Percentiles rank a stretch among this genome's conserved stretches.
These are phyloP conservation scores for Rhinogobius similis DNA, from an alignment of 2,113 vertebrate genomes.

Conservation along the genomic window DNA sequence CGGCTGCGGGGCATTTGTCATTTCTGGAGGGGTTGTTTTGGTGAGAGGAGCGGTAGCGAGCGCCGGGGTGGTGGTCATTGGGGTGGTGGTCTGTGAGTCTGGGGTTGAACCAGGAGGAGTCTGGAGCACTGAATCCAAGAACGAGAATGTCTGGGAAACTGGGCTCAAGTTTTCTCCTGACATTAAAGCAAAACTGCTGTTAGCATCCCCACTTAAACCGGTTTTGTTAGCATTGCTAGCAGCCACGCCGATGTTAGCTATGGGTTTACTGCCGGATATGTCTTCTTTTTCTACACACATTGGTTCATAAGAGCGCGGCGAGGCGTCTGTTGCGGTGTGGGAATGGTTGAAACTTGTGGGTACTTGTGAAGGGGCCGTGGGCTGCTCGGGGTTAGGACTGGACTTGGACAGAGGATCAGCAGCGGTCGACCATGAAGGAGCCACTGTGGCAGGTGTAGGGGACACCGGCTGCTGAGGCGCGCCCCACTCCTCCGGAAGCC, in stretches of 20 bases:
- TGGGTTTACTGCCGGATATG: slow-evolving; percentile 28
- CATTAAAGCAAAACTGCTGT: slow-evolving; percentile 50
- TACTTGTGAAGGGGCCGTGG: slow-evolving; percentile 40
- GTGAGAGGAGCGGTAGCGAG: slow-evolving; percentile 29
- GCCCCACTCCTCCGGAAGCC: slow-evolving; percentile 79
- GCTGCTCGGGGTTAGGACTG: slow-evolving; percentile 17
- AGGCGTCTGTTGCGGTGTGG: slow-evolving; percentile 34
- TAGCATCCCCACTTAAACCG: slow-evolving; percentile 27
- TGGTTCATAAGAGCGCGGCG: slow-evolving; percentile 55
- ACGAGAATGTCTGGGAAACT: slow-evolving; percentile 76
- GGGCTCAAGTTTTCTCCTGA: slow-evolving; percentile 70
- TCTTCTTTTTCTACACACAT: slow-evolving; percentile 54
- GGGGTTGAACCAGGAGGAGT: slow-evolving; percentile 64
- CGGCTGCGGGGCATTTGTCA: neutral
- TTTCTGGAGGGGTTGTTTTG: slow-evolving; percentile 38
- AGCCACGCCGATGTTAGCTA: slow-evolving; percentile 2
- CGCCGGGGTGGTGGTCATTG: slow-evolving; percentile 58
- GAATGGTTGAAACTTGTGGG: slow-evolving; percentile 53
- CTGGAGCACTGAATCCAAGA: slow-evolving; percentile 77
- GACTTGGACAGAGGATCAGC: slow-evolving; percentile 31
- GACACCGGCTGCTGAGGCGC: slow-evolving; percentile 54
- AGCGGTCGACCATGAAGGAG: slow-evolving; percentile 23
- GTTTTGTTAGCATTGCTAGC: slow-evolving; percentile 13
- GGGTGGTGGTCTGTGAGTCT: slow-evolving; percentile 61
- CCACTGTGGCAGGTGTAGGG: slow-evolving; percentile 30